A percentile compares a stretch with the other conserved stretches of the same genome.
Conservation (phyloP, 2,113 vertebrate genomes). For the Pholis gunnellus region DNA sequence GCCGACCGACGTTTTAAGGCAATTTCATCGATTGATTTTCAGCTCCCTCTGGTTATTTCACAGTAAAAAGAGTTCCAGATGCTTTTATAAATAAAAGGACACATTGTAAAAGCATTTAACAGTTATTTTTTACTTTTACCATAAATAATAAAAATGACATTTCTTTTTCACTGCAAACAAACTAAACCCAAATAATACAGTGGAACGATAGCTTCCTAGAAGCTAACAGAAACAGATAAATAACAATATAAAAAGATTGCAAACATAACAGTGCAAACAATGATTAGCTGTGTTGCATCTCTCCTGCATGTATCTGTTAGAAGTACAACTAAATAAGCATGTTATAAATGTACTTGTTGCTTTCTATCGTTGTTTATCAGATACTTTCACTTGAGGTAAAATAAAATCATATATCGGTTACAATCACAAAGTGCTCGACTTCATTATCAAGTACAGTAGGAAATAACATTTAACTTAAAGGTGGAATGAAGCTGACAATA, state of each 20-base stretch:
- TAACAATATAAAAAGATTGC: conserved; percentile 51
- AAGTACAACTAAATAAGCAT: conserved; percentile 32
- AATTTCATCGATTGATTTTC: not conserved
- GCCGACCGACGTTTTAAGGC: not conserved
- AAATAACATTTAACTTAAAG: conserved; percentile 1
- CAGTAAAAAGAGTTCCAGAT: not conserved
- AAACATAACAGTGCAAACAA: conserved; percentile 31
- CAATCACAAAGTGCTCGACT: conserved; percentile 64
- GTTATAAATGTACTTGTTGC: conserved; percentile 18
- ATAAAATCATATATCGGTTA: conserved; percentile 38
- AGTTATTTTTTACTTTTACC: conserved; percentile 59
- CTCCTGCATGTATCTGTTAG: conserved; percentile 8
- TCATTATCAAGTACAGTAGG: conserved; percentile 59
- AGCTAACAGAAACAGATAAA: conserved; percentile 61
- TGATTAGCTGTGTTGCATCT: conserved; percentile 10
- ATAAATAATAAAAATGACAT: conserved; percentile 64
- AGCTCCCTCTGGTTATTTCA: not conserved
- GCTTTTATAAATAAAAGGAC: conserved; percentile 21
- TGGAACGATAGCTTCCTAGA: conserved; percentile 69
- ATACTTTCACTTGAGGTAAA: conserved; percentile 34
- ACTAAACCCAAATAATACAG: conserved; percentile 24
- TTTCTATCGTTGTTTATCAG: not conserved
- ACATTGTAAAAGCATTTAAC: conserved; percentile 3
- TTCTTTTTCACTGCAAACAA: conserved; percentile 42
- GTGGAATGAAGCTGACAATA: conserved; percentile 7